Evolutionary conservation across 2,113 vertebrate genomes (phyloP).

Genomic region (Ceratotherium simum): DNA sequence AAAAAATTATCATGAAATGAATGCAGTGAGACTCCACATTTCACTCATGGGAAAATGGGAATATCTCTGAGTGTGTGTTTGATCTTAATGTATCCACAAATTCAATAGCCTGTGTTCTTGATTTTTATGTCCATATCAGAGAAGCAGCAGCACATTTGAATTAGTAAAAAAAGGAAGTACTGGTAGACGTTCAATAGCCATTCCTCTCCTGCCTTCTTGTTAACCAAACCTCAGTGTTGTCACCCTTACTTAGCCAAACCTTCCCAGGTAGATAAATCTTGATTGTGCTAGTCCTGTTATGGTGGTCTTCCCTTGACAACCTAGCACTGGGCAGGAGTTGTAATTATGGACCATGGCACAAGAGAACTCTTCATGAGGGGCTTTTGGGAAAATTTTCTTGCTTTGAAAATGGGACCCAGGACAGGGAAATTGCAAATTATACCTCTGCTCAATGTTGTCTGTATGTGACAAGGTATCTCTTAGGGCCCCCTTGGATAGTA

Average conservation of each 20-base stretch:
- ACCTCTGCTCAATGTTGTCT: not conserved
- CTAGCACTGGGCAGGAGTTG: not conserved
- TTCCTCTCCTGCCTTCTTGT: not conserved
- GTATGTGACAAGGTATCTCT: not conserved
- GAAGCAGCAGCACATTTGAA: not conserved
- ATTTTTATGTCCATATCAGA: not conserved
- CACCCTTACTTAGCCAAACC: not conserved
- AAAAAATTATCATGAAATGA: not conserved
- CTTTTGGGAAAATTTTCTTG: not conserved
- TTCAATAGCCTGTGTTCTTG: not conserved
- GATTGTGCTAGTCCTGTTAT: not conserved
- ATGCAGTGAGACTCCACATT: not conserved
- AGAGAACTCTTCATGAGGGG: not conserved
- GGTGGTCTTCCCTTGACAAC: not conserved
- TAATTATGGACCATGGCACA: not conserved
- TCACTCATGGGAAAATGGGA: not conserved
- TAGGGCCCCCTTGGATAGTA: not conserved
- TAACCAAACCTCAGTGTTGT: constrained; percentile 17
- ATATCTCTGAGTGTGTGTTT: not conserved
- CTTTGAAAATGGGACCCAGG: not conserved
- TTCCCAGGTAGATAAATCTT: constrained; percentile 11
- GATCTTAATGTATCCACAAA: constrained; percentile 24
- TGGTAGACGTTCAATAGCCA: not conserved
- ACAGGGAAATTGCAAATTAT: not conserved
- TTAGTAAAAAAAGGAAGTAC: not conserved